These are phyloP conservation scores for Tribolium freemani DNA, from an alignment of 2,888 invertebrate species.

Conservation along the genomic window DNA sequence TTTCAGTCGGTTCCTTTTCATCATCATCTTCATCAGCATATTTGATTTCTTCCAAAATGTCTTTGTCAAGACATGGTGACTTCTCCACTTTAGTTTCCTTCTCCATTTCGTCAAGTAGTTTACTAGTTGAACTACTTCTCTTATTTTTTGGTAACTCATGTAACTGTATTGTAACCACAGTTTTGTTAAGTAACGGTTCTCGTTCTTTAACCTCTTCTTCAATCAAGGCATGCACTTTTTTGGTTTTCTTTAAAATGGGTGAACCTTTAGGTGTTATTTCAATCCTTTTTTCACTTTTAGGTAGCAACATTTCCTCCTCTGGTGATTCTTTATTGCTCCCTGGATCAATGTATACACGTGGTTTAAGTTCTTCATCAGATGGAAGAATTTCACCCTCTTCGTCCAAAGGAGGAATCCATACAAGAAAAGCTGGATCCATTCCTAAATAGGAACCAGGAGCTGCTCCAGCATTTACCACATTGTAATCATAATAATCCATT, in stretches of 20 bases:
- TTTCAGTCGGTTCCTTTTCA: constrained; percentile 57
- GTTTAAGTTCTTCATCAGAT: constrained; percentile 69
- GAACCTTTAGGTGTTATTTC: constrained; percentile 52
- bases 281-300: constrained; percentile 54
- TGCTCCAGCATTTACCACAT: constrained; percentile 86
- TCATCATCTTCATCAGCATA: constrained; percentile 81
- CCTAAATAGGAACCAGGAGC: constrained; percentile 89
- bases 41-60: constrained; percentile 76
- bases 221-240: constrained; percentile 54
- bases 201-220: constrained; percentile 50
- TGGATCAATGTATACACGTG: constrained; percentile 70
- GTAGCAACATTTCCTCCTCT: constrained; percentile 72
- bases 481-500: constrained; percentile 90
- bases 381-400: constrained; percentile 76
- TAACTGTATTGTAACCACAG: constrained; percentile 58
- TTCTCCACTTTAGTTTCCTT: constrained; percentile 79
- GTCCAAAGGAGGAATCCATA: constrained; percentile 89
- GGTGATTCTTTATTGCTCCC: constrained; percentile 80
- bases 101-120: constrained; percentile 66
- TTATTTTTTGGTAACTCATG: constrained; percentile 58
- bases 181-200: constrained; percentile 55
- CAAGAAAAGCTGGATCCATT: constrained; percentile 90
- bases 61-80: constrained; percentile 73
- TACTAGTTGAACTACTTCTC: constrained; percentile 29
- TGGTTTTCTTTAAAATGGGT: constrained; percentile 54